Evolutionary conservation across 2,888 invertebrate genomes (phyloP).

Genomic region (Balanococcus diminutus): DNA sequence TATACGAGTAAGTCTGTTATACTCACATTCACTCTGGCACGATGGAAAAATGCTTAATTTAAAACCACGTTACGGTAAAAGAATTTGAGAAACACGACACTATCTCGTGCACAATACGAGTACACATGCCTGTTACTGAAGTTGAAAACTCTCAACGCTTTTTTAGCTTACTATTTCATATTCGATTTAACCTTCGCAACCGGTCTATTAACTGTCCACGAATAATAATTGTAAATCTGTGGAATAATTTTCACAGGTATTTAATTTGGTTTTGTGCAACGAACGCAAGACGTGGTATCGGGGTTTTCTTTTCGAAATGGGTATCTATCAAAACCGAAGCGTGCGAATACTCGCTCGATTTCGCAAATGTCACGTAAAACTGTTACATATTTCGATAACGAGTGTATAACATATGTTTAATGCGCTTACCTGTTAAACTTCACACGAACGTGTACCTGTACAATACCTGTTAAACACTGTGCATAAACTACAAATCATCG

Average conservation of each 20-base stretch:
- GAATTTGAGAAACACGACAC: background rate
- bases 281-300: no score
- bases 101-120: background rate
- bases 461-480: no score
- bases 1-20: no score
- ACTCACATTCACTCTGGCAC: background rate
- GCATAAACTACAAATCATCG: no score
- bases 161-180: conserved; percentile 18
- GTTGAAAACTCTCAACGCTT: background rate
- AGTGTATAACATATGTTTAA: no score
- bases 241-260: conserved; percentile 1
- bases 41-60: background rate
- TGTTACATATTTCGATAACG: no score
- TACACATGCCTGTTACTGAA: background rate
- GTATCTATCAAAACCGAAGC: no score
- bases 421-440: no score
- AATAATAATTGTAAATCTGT: background rate
- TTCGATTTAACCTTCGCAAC: conserved; percentile 36
- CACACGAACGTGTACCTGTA: no score
- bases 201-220: conserved; percentile 25
- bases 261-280: background rate
- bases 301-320: no score
- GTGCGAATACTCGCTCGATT: no score
- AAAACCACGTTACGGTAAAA: background rate
- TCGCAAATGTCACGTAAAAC: no score